Percentiles rank a stretch among this genome's conserved stretches.
Evolutionary conservation across 1,140 invertebrate species (phyloP).

Genomic region (Agrypnia vestita): DNA sequence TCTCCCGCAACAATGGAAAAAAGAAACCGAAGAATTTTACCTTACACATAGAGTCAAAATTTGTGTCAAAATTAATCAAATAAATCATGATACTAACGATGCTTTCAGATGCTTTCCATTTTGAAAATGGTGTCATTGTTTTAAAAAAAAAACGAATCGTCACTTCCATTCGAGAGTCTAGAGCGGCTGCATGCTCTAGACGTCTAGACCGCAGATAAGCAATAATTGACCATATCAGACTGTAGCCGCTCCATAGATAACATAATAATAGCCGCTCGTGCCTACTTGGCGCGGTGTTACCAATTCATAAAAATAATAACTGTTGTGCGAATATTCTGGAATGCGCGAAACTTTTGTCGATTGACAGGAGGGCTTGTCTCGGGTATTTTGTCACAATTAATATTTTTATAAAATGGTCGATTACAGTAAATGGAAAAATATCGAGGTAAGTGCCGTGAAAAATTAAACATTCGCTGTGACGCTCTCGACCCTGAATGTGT

Average conservation of each 20-base stretch:
- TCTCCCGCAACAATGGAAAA: no score
- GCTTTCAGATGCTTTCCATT: no score
- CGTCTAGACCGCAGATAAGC: not conserved
- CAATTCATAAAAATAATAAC: slow-evolving; percentile 18
- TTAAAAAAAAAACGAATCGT: no score
- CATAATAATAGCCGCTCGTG: not conserved
- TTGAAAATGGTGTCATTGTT: no score
- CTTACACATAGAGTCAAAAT: no score
- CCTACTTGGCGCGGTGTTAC: not conserved
- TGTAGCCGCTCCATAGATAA: not conserved
- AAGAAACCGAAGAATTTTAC: no score
- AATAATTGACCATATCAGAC: not conserved
- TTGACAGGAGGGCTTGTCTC: slow-evolving; percentile 32
- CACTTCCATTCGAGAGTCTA: no score
- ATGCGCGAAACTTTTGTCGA: slow-evolving; percentile 40
- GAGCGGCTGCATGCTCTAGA: not conserved
- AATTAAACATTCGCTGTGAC: slow-evolving; percentile 1
- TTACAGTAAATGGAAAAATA: slow-evolving; percentile 97
- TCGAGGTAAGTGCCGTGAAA: slow-evolving; percentile 81
- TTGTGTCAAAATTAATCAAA: no score
- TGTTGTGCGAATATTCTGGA: slow-evolving; percentile 32
- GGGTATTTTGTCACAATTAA: slow-evolving; percentile 6
- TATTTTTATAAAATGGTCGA: slow-evolving; percentile 82
- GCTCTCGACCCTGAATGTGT: not conserved
- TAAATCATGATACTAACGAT: no score